phyloP scores from a whole-genome alignment of 2,888 invertebrate species.

The Pristionchus exspectatus region DNA sequence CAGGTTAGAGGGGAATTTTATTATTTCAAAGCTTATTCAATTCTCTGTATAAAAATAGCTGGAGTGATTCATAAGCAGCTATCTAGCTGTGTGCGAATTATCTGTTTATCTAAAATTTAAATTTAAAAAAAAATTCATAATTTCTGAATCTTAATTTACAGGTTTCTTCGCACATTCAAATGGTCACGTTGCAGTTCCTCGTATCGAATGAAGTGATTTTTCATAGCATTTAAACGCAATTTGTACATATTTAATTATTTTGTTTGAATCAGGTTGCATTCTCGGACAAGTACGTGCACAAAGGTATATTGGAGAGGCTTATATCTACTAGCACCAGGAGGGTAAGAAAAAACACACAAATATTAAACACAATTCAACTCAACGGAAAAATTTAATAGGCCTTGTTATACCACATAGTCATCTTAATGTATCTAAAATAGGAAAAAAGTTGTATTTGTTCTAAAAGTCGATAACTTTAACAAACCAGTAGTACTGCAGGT shows the following conservation, averaged over 20 bases:
- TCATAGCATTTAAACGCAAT: not conserved
- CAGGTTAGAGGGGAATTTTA: slow-evolving; percentile 14
- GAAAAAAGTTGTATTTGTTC: no score
- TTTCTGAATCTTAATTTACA: not conserved
- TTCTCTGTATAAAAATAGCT: no score
- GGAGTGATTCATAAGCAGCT: no score
- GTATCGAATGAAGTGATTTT: slow-evolving; percentile 66
- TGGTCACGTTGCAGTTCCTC: slow-evolving; percentile 72
- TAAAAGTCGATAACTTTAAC: no score
- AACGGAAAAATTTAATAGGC: no score
- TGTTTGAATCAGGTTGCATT: slow-evolving; percentile 55
- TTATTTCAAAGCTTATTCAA: not conserved
- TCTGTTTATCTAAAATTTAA: not conserved
- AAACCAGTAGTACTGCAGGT: no score
- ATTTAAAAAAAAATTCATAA: not conserved
- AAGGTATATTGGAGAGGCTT: slow-evolving; percentile 67
- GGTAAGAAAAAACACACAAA: slow-evolving; percentile 44
- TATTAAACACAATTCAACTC: not conserved
- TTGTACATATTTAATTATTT: not conserved
- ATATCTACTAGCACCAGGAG: slow-evolving; percentile 65
- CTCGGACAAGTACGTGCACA: slow-evolving; percentile 65
- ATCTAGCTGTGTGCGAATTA: not conserved
- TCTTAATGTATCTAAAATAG: no score
- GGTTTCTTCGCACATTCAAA: slow-evolving; percentile 59
- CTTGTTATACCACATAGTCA: no score